Evolutionary conservation across 2,888 invertebrate species (phyloP), one percentile per base, ranked within the genome.

Genomic region (Serripes groenlandicus): DNA sequence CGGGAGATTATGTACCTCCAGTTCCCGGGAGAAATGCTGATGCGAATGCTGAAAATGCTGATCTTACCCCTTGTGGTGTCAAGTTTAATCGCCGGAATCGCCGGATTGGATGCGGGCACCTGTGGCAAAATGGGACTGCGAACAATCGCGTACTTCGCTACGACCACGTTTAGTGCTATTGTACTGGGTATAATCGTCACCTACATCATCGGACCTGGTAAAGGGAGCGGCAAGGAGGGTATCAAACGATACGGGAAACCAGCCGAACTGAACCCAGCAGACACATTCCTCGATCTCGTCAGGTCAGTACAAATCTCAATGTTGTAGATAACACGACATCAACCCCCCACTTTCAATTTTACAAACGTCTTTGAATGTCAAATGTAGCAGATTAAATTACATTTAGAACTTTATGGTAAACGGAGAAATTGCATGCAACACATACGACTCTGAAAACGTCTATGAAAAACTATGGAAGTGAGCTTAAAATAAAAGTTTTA

Each of bases 11-110:
- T 98, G 97, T 99, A 99, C 96, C 96, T 99, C 94, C 97, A 97
- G 93, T 99, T 98, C 95, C 97, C 98, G 1, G 99, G 99, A 62
- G 98, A 99, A 93, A 96, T 99, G 88, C 98, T 99, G 95, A 96
- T 99, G 92, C 96, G 98, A 95, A 99, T 99, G 98, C 96, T 99
- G 78, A 99, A 99, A 95, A 97, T 97, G 92, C 96, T 99, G 88
- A 99, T 99, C 93, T 96, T 99, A 64, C 99, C 99, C 1, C 96
- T 99, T 91, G 96, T 99, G 92, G 97, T 93, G 49, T 93, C 95
- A 62, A 94, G 94, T 78, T 97, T 99, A 78, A 97, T 99, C 78
- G 97, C 98, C 28, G 98, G 99, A 64, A 97, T 99, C 88, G 98
- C 98, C 42, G 97, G 97, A 0, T 95, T 99, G 93, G 99, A 99